Base-by-base conservation (phyloP, 30 jellyfish, hydroid and myxozoan species). In the Hydra vulgaris region DNA sequence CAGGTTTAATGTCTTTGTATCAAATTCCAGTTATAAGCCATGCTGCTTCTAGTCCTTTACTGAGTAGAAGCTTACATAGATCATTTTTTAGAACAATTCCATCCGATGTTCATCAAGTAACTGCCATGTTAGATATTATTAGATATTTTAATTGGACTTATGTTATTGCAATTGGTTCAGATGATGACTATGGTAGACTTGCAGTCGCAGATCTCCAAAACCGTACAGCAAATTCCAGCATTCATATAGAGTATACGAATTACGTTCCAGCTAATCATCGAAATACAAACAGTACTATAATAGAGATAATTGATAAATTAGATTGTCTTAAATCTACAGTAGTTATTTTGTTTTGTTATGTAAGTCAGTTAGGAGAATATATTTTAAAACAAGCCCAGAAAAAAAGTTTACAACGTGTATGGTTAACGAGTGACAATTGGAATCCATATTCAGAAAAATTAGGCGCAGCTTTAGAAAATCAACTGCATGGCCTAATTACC, bases 361-460 rank as follows among this genome's bases (percentile, higher is more conserved):
- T 89, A 5, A 52, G 83, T 72, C 81, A 52, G 17, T 76, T 81
- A 78, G 97, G 97, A 8, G 87, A 75, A 26, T 18, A 69, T 82
- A 89, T 89, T 23, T 55, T 89, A 17, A 76, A 76, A 22, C 93
- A 84, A 70, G 97, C 97, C 18, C 81, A 78, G 40, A 77, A 54
- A 76, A 79, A 25, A 19, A 81, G 86, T 17, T 26, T 89, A 19
- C 66, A 77, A 17, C 88, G 97, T 1, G 21, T 89, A 18, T 89
- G 97, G 97, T 81, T 89, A 54, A 84, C 97, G 18, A 89, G 97
- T 77, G 97, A 89, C 66, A 89, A 95, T 0, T 89, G 97, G 97
- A 26, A 84, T 17, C 82, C 96, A 15, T 21, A 70, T 21, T 90
- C 95, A 23, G 83, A 87, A 20, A 61, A 21, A 3, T 54, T 84